Evolutionary conservation across 2,113 vertebrate genomes (phyloP).

Genomic region (Phyllostomus hastatus): DNA sequence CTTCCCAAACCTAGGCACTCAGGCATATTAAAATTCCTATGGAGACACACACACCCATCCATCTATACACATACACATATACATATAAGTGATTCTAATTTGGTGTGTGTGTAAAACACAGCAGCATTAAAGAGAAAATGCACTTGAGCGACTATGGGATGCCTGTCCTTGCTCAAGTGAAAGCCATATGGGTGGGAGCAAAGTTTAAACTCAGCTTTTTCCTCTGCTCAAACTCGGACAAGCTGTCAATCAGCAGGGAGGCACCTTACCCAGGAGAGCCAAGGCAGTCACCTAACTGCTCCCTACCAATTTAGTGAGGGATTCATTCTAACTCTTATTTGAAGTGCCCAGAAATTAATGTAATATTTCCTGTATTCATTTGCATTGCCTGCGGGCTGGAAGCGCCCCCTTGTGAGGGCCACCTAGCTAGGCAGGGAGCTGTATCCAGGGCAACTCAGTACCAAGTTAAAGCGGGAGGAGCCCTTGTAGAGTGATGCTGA

Average conservation of each 20-base stretch:
- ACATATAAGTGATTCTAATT: background rate
- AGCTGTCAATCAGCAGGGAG: slow-evolving; percentile 69
- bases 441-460: slow-evolving; percentile 74
- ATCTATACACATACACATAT: background rate
- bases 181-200: background rate
- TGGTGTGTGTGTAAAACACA: background rate
- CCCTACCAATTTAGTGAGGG: slow-evolving; percentile 71
- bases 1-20: background rate
- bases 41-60: background rate
- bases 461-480: slow-evolving; percentile 38
- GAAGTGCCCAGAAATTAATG: slow-evolving; percentile 76
- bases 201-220: slow-evolving; percentile 35
- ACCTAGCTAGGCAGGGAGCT: slow-evolving; percentile 64
- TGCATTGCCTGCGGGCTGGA: slow-evolving; percentile 75
- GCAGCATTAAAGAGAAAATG: slow-evolving; percentile 38
- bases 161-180: background rate
- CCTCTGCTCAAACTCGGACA: background rate
- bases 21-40: background rate
- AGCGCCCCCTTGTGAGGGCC: slow-evolving; percentile 69
- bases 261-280: slow-evolving; percentile 47
- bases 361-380: slow-evolving; percentile 74
- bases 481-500: slow-evolving; percentile 55
- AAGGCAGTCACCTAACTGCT: slow-evolving; percentile 71
- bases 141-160: background rate
- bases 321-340: slow-evolving; percentile 68